Base-by-base conservation (phyloP, 2,113 vertebrate genomes). In the Micromys minutus region DNA sequence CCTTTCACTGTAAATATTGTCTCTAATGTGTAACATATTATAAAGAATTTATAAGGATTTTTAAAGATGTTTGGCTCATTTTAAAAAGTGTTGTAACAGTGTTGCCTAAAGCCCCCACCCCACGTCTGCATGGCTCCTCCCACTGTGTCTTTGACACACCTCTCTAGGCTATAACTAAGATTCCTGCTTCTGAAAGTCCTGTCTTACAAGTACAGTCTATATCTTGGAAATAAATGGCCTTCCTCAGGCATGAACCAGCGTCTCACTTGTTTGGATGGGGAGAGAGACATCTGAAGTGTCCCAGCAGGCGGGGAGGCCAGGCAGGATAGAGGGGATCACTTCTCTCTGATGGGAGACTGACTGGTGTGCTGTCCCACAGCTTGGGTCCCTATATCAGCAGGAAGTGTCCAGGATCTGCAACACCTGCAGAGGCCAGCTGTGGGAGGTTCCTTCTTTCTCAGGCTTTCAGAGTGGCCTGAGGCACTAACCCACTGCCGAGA, bases 41-140 rank as follows among this genome's bases (percentile, higher is more conserved):
- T 98, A 99, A 99, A 99, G 98, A 99, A 98, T 99, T 99, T 99
- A 99, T 98, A 99, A 99, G 98, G 98, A 98, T 98, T 98, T 99
- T 98, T 98, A 97, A 98, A 98, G 98, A 98, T 79, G 98, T 98
- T 98, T 98, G 97, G 96, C 98, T 99, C 98, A 98, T 98, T 98
- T 98, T 77, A 90, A 97, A 98, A 98, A 71, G 97, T 97, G 97
- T 97, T 98, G 98, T 98, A 96, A 98, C 98, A 91, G 97, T 98
- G 98, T 96, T 98, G 98, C 97, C 90, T 98, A 92, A 90, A 89
- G 90, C 71, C 96, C 97, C 90, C 90, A 88, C 96, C 97, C 90
- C 90, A 88, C 47, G 0, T 89, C 74, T n/a, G 97, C 97, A 97
- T 97, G 97, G 91, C 79, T 72, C 95, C 95, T 77, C 52, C 76